These are phyloP conservation scores for Lasioglossum leucozonium DNA, from an alignment of 2,888 invertebrate genomes.

Conservation along the genomic window DNA sequence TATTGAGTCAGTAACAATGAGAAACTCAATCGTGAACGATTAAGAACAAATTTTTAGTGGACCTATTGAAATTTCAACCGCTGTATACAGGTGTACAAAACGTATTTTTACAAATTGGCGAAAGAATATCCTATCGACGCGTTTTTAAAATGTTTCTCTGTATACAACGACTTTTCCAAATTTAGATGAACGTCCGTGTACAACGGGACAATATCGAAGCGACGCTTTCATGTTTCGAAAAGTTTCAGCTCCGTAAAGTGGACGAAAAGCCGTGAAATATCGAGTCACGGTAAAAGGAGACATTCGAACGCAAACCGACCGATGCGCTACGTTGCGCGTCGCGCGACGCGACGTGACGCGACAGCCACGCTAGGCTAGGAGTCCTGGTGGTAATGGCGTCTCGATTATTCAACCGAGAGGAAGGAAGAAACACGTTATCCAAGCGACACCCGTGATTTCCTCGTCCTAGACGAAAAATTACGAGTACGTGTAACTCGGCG, in stretches of 20 bases:
- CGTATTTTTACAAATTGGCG: too few species aligned
- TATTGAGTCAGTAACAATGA: too few species aligned
- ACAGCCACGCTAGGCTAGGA: conserved; percentile 11
- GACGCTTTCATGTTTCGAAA: not conserved
- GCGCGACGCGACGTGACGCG: not conserved
- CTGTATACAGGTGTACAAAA: too few species aligned
- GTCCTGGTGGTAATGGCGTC: conserved; percentile 47
- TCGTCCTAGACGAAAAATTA: conserved; percentile 65
- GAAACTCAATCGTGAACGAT: too few species aligned
- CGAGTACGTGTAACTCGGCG: conserved; percentile 69
- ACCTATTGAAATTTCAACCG: too few species aligned
- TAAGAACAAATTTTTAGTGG: too few species aligned
- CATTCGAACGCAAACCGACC: not conserved
- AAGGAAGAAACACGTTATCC: conserved; percentile 52
- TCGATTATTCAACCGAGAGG: conserved; percentile 54
- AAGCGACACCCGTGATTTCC: conserved; percentile 40
- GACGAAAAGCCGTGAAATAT: not conserved
- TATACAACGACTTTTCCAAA: too few species aligned
- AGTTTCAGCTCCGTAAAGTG: not conserved
- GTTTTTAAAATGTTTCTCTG: too few species aligned
- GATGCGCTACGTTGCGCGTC: not conserved
- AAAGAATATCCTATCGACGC: too few species aligned
- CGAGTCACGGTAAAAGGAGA: not conserved
- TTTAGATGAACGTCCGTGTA: too few species aligned
- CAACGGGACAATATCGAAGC: not conserved